phyloP scores from a whole-genome alignment of 2,113 vertebrate genomes.

The Ophthalmolycus amberensis region DNA sequence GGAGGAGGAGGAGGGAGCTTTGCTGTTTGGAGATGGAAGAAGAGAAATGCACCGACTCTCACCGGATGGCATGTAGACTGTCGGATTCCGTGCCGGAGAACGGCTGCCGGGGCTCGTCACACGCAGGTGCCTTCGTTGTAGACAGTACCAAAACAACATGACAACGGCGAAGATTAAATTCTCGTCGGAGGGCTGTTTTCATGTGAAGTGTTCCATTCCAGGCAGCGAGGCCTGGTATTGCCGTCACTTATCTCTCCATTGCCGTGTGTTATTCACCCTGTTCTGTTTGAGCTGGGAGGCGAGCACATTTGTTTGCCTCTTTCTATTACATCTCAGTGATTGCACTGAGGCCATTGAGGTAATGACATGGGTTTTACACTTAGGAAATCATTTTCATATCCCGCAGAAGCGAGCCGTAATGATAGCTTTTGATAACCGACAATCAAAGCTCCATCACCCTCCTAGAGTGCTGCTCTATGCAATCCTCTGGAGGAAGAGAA shows the following conservation, averaged over 20 bases:
- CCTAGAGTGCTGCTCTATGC: conserved; percentile 71
- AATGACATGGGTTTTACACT: conserved; percentile 82
- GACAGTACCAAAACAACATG: conserved; percentile 46
- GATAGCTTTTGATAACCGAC: conserved; percentile 83
- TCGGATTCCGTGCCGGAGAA: conserved; percentile 27
- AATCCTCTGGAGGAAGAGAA: conserved; percentile 66
- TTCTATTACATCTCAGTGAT: conserved; percentile 71
- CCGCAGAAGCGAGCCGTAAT: conserved; percentile 73
- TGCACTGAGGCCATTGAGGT: conserved; percentile 73
- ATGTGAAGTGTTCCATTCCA: conserved; percentile 52
- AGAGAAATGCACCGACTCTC: conserved; percentile 45
- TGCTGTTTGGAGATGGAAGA: conserved; percentile 42
- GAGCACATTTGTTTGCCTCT: conserved; percentile 75
- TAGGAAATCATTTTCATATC: conserved; percentile 82
- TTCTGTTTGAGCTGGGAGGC: conserved; percentile 56
- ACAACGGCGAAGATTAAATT: conserved; percentile 57
- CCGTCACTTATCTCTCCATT: conserved; percentile 68
- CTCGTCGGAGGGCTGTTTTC: conserved; percentile 49
- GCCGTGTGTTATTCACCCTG: conserved; percentile 66
- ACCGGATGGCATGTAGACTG: conserved; percentile 38
- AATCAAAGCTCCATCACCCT: conserved; percentile 81
- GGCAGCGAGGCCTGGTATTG: conserved; percentile 38
- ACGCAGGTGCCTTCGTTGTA: conserved; percentile 7
- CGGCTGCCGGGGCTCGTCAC: conserved; percentile 51
- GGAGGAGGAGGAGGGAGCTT: conserved; percentile 5